Conservation (phyloP, 2,113 vertebrate genomes). For the Ceyx cyanopectus region DNA sequence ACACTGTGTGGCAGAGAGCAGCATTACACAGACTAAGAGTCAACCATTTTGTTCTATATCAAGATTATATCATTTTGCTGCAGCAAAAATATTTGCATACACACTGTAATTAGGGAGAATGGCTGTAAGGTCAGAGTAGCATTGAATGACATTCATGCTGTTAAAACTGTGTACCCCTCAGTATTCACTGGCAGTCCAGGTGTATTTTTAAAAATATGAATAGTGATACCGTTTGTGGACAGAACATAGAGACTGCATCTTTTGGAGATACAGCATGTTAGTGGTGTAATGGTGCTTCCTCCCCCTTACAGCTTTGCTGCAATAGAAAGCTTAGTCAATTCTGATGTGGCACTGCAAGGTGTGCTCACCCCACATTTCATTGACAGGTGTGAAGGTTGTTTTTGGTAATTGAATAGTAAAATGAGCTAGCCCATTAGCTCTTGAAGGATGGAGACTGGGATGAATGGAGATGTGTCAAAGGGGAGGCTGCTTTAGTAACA, state of each 20-base stretch:
- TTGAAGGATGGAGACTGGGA: not conserved
- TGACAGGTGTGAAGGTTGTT: not conserved
- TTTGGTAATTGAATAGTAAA: not conserved
- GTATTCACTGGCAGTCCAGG: not conserved
- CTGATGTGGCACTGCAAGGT: not conserved
- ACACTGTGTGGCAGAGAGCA: not conserved
- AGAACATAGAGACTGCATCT: not conserved
- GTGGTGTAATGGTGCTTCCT: not conserved
- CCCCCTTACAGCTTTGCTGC: not conserved
- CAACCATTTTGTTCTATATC: not conserved
- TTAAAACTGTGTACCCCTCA: not conserved
- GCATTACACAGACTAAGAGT: not conserved
- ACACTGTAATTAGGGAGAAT: not conserved
- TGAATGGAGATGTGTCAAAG: not conserved
- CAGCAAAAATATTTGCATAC: not conserved
- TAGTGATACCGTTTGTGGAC: not conserved
- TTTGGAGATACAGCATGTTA: not conserved
- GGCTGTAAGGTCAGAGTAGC: not conserved
- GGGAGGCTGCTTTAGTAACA: not conserved
- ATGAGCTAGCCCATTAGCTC: fast-evolving
- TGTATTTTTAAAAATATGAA: not conserved
- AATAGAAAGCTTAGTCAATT: not conserved
- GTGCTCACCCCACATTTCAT: not conserved
- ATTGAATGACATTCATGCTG: fast-evolving
- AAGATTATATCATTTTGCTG: not conserved